phyloP scores from a whole-genome alignment of 2,888 invertebrate genomes.

The Caenorhabditis sp. region DNA sequence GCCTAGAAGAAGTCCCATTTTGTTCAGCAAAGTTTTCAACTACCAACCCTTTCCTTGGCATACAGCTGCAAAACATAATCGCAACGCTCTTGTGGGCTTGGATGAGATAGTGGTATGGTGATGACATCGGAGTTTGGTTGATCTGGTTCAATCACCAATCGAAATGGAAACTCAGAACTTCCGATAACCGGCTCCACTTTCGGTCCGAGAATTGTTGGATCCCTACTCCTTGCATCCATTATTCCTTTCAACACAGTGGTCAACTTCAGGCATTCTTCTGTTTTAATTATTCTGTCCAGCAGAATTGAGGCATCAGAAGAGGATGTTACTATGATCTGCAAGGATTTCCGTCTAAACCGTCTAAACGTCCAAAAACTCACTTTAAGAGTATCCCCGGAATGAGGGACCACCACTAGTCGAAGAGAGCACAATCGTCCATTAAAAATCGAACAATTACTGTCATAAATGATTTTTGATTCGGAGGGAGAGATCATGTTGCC shows the following conservation, averaged over 20 bases:
- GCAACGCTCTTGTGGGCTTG: constrained; percentile 22
- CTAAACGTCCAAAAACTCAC: background rate
- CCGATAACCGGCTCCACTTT: constrained; percentile 17
- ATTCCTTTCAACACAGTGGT: constrained; percentile 3
- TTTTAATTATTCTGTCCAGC: constrained; percentile 16
- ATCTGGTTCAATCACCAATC: constrained; percentile 31
- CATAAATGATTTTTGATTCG: constrained; percentile 42
- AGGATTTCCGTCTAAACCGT: no score
- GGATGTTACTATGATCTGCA: constrained; percentile 45
- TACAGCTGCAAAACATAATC: constrained; percentile 44
- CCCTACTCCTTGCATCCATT: constrained; percentile 10
- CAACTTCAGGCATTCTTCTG: background rate
- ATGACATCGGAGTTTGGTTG: background rate
- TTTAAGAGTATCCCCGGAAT: background rate
- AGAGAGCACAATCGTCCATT: constrained; percentile 50
- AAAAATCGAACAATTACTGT: constrained; percentile 48
- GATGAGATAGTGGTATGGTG: constrained; percentile 9
- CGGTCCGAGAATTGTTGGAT: constrained; percentile 44
- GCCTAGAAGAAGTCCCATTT: background rate
- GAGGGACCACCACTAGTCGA: background rate
- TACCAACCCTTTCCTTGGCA: constrained; percentile 30
- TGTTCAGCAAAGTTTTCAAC: no score
- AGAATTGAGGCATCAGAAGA: constrained; percentile 48
- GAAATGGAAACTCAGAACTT: constrained; percentile 36
- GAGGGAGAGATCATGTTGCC: constrained; percentile 31